Percentiles rank a stretch among this genome's conserved stretches.
Conservation (phyloP, 2,797 vertebrate genomes). For the Aldrovandia affinis region DNA sequence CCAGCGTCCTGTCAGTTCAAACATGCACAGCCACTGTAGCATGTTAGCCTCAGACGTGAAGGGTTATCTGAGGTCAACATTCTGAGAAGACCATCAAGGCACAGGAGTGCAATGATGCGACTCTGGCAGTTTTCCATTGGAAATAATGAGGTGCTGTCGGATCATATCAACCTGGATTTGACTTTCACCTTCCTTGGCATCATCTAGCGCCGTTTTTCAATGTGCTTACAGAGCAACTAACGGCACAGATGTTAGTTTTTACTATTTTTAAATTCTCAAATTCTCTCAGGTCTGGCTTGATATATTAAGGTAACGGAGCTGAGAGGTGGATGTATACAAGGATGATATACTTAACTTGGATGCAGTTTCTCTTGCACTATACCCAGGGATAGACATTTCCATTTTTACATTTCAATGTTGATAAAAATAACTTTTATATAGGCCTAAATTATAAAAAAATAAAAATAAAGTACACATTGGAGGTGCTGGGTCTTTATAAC, state of each 20-base stretch:
- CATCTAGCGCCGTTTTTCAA: not conserved
- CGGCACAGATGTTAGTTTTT: not conserved
- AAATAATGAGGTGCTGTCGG: not conserved
- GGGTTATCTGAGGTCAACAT: conserved; percentile 23
- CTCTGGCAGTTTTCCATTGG: not conserved
- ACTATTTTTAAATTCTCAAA: not conserved
- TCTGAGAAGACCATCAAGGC: not conserved
- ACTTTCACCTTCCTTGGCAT: not conserved
- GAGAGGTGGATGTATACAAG: not conserved
- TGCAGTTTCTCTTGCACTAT: not conserved
- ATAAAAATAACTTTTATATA: not conserved
- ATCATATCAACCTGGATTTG: not conserved
- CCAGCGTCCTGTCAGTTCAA: not conserved
- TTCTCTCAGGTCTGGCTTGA: not conserved
- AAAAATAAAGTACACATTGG: too few relatives aligned
- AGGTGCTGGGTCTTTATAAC: too few relatives aligned
- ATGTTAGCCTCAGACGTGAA: not conserved
- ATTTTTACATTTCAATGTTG: not conserved
- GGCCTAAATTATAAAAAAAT: too few relatives aligned
- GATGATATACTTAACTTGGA: not conserved
- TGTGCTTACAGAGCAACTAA: not conserved
- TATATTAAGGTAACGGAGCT: not conserved
- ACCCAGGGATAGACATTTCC: too few relatives aligned
- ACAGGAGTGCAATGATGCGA: not conserved
- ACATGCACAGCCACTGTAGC: not conserved